Base-by-base conservation (phyloP, 2,888 invertebrate species). In the Meteorus cinctellus region DNA sequence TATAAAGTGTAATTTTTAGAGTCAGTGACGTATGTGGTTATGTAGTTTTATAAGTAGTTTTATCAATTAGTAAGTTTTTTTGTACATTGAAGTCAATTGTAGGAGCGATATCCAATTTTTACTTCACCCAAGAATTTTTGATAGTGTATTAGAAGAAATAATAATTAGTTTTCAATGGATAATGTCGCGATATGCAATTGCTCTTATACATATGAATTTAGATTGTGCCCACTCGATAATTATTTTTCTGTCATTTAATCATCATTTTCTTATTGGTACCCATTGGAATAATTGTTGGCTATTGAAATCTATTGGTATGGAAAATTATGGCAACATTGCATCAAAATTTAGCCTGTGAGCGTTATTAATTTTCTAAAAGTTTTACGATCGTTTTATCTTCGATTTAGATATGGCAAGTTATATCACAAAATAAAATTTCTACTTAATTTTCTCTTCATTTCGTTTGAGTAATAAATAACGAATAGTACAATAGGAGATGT, bases 11-110 rank as follows among this genome's bases (percentile, higher is more conserved):
- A 69, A 76, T 65, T 60, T 72, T 29, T 63, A 48, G 63, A 72
- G 29, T 16, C 41, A 70, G 65, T 41, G 59, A 10, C 68, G 34
- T 63, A 31, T 10, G 36, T 59, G 67, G 72, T 76, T 76, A 68
- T 62, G 68, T 76, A 76, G 72, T 76, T 76, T 76, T 72, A 68
- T 72, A 72, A 67, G 67, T 75, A 71, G 71, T 65, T 65, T 72
- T 71, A 71, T 66, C 34, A 24, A 73, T 73, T 67, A 27, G 27
- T 67, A 41, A 24, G 59, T 65, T 75, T 75, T 68, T 76, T 76
- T 76, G 68, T 72, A 72, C 55, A 72, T 68, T 72, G 14, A 36
- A 72, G 68, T 63, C 62, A 67, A 51, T 76, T 62, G 36, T 67
- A 45, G 55, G 66, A 41, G 59, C 71, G 36, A 19, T 14, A 48